Evolutionary conservation across 2,888 invertebrate species (phyloP).

Genomic region (Volucella inflata): DNA sequence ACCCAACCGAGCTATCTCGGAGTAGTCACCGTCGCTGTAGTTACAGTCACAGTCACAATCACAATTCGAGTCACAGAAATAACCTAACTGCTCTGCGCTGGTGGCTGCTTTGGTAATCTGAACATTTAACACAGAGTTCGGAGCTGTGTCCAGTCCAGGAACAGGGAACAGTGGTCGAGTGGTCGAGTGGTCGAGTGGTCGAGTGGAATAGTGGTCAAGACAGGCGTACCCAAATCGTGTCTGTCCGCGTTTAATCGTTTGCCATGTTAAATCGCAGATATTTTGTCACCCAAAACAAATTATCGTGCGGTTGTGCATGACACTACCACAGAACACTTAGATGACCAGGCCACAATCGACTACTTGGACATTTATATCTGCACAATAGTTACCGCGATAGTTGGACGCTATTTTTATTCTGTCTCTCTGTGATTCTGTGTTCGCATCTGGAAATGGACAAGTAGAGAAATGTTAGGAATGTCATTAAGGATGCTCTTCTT

Average conservation of each 20-base stretch:
- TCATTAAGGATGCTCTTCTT: conserved; percentile 28
- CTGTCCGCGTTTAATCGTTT: conserved; percentile 75
- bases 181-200: conserved; percentile 8
- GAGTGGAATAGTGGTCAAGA: conserved; percentile 5
- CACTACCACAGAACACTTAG: conserved; percentile 8
- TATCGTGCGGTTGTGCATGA: conserved; percentile 33
- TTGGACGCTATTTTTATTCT: conserved; percentile 45
- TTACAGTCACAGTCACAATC: conserved; percentile 19
- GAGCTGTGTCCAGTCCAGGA: conserved; percentile 1
- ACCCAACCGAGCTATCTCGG: conserved; percentile 40
- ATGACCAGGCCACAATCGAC: conserved; percentile 42
- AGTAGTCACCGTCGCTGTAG: too few relatives aligned
- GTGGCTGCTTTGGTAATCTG: conserved; percentile 54
- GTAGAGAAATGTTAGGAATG: conserved; percentile 29
- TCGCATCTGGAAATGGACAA: conserved; percentile 11
- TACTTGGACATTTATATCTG: conserved; percentile 50
- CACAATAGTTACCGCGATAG: conserved; percentile 29
- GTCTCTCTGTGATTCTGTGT: background rate
- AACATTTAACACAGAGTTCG: conserved; percentile 26
- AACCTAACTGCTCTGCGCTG: conserved; percentile 34
- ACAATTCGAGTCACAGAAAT: conserved; percentile 38
- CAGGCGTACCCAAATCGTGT: conserved; percentile 69
- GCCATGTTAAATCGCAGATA: conserved; percentile 75
- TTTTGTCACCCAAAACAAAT: conserved; percentile 75
- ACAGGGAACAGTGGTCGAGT: background rate